Evolutionary conservation across 2,888 invertebrate genomes (phyloP), one percentile per base, ranked within the genome.

Genomic region (Philonicus albiceps): DNA sequence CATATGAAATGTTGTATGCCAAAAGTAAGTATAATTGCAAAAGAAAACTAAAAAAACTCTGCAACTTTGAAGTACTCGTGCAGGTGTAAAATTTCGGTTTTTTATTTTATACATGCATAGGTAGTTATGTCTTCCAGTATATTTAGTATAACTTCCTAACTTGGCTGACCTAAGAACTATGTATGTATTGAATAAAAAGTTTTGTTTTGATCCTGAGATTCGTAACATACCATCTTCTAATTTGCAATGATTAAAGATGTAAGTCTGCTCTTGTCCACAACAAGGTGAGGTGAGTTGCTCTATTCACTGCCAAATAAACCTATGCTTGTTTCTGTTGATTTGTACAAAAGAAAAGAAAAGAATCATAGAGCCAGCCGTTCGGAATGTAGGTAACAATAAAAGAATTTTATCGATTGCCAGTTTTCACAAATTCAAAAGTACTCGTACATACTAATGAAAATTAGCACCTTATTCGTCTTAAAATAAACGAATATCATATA

Each of bases 171-270:
- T 13, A 22, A 43, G 19, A 43, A 19, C 22, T 80, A 80, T 27
- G 16, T 72, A 27, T 19, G 27, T 31, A 6, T 13, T 49, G 11
- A 49, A n/a, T 13, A 76, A 22, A 43, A 40, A 22, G 27, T 22
- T 80, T 80, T 80, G 80, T 80, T 80, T 80, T 80, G 80, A 27
- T 80, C 80, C 13, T 30, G 27, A 40, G n/a, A 80, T 80, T 80
- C 80, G 19, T 49, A 80, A 80, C 80, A 80, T 27, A 53, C 49
- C 80, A 16, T 53, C 80, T 49, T 80, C 80, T 53, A 76, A 11
- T 8, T 80, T 80, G 43, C 40, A 16, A 43, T 37, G 30, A 43
- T 80, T 53, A 5, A 30, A 30, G 53, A 49, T 53, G 80, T 80
- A 53, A 80, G 80, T 53, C 13, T 80, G 80, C 80, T 16, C 53